Evolutionary conservation across 2,797 vertebrate species (phyloP).

Genomic region (Salmo trutta): DNA sequence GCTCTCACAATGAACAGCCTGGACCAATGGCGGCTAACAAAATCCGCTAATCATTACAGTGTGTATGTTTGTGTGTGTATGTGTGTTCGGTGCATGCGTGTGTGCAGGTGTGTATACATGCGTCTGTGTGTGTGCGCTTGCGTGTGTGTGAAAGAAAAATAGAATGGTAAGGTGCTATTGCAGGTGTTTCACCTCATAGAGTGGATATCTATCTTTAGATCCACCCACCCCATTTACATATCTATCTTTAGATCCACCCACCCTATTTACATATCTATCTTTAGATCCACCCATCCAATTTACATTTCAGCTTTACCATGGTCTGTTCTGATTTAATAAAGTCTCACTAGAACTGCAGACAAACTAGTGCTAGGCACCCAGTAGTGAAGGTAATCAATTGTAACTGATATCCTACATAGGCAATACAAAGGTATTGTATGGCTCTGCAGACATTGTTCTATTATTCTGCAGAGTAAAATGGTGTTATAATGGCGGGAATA

Average conservation of each 20-base stretch:
- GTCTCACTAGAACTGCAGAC: neutral
- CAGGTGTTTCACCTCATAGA: slow-evolving; percentile 29
- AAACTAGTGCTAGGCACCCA: neutral
- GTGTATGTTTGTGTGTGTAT: slow-evolving; percentile 13
- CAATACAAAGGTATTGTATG: no score
- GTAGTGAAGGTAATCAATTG: neutral
- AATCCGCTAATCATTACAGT: slow-evolving; percentile 54
- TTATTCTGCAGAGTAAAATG: neutral
- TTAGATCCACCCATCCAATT: neutral
- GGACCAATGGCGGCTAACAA: slow-evolving; percentile 19
- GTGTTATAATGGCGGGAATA: neutral
- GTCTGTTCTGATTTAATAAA: neutral
- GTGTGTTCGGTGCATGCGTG: no score
- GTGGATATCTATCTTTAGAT: slow-evolving; percentile 2
- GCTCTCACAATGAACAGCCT: slow-evolving; percentile 24
- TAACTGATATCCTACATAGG: neutral
- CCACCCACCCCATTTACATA: no score
- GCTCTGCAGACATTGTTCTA: neutral
- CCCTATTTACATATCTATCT: no score
- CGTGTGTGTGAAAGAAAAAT: neutral
- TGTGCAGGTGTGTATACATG: slow-evolving; percentile 5
- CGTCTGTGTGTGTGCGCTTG: slow-evolving; percentile 8
- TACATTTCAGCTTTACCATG: neutral
- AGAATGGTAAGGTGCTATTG: slow-evolving; percentile 42
- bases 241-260: no score